Conservation (phyloP, 2,113 vertebrate genomes). For the Rana temporaria region DNA sequence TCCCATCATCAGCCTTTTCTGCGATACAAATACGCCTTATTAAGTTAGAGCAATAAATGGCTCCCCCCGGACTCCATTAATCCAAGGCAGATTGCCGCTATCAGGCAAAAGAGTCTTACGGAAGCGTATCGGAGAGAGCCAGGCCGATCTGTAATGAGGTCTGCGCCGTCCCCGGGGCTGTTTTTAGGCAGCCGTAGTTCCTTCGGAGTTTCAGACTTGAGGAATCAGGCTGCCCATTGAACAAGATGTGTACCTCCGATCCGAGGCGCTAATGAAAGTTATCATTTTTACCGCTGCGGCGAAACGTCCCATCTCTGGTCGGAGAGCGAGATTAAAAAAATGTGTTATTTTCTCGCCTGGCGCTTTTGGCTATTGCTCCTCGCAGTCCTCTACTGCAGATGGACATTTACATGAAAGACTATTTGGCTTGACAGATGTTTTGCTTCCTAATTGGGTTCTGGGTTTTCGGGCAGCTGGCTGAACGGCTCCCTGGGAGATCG, state of each 20-base stretch:
- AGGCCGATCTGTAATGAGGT: slow-evolving; percentile 6
- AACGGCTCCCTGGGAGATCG: not conserved
- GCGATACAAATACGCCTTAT: not conserved
- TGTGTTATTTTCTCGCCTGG: not conserved
- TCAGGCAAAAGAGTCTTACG: slow-evolving; percentile 14
- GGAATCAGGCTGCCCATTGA: not conserved
- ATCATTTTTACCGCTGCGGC: too few species aligned
- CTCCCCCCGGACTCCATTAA: slow-evolving; percentile 33
- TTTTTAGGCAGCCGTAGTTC: not conserved
- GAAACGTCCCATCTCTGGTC: too few species aligned
- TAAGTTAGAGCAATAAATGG: slow-evolving; percentile 8
- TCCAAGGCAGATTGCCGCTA: slow-evolving; percentile 11
- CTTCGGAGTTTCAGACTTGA: not conserved
- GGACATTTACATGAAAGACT: not conserved
- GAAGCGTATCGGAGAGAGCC: not conserved
- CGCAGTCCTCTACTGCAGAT: not conserved
- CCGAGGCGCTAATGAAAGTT: not conserved
- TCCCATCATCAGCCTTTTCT: slow-evolving; percentile 19
- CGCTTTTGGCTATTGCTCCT: not conserved
- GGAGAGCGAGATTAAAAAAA: not conserved
- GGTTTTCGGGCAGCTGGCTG: not conserved
- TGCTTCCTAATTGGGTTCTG: not conserved
- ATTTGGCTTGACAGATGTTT: not conserved
- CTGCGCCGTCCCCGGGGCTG: not conserved
- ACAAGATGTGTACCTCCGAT: not conserved